A percentile compares a stretch with the other conserved stretches of the same genome.
Conservation (phyloP, 2,888 invertebrate genomes). For the Frankliniella intonsa region DNA sequence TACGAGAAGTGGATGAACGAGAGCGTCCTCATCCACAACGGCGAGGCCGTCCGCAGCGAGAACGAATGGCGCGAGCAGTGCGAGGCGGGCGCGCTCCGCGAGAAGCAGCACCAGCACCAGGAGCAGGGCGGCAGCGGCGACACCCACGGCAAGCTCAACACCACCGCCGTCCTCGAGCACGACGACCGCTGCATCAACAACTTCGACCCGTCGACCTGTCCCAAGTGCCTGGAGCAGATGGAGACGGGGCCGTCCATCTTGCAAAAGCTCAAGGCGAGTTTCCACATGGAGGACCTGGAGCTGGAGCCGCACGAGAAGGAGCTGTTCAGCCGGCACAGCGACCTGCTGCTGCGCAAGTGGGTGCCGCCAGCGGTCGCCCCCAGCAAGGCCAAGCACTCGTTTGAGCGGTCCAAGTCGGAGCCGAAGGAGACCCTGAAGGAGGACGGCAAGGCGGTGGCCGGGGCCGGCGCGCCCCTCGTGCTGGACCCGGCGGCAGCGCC, state of each 20-base stretch:
- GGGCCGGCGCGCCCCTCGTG: not conserved
- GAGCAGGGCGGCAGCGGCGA: slow-evolving; percentile 27
- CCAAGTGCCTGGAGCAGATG: slow-evolving; percentile 25
- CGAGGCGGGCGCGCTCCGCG: slow-evolving; percentile 42
- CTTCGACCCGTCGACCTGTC: slow-evolving; percentile 11
- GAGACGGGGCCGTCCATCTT: slow-evolving; percentile 21
- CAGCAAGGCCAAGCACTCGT: not conserved
- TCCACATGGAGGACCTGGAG: slow-evolving; percentile 17
- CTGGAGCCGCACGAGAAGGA: slow-evolving; percentile 21
- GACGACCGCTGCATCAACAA: slow-evolving; percentile 22
- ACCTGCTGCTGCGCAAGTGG: slow-evolving; percentile 1
- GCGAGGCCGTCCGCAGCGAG: not conserved
- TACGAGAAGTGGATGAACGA: slow-evolving; percentile 15
- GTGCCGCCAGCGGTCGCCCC: not conserved
- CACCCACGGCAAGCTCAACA: not conserved
- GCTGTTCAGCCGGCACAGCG: not conserved
- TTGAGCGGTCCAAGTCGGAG: slow-evolving; percentile 11
- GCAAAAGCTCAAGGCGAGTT: slow-evolving; percentile 6
- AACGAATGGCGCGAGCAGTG: slow-evolving; percentile 34
- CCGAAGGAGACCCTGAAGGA: not conserved
- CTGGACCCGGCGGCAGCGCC: not conserved
- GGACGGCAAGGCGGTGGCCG: not conserved
- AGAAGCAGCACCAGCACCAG: slow-evolving; percentile 38
- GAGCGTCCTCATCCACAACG: not conserved
- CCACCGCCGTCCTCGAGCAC: not conserved